Base-by-base conservation (phyloP, 2,797 vertebrate species). In the Eulemur mongoz region DNA sequence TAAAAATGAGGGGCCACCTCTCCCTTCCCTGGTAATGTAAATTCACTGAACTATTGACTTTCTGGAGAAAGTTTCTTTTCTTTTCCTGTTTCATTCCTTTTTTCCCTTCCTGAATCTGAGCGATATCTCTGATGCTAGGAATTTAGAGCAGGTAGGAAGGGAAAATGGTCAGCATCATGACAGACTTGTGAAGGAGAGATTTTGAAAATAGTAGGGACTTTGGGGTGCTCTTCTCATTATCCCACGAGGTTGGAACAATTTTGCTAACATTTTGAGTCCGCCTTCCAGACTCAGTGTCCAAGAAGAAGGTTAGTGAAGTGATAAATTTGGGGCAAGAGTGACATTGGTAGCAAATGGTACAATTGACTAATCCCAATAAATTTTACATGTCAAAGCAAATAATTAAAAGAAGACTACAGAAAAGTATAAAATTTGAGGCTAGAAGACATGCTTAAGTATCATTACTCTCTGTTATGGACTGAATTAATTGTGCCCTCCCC, bases 1-100 rank as follows among this genome's bases (percentile, higher is more conserved):
- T 48, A 65, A 79, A 15, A 70, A 35, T 69, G 27, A 1, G 25
- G 12, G 79, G 6, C 27, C 25, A 54, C 5, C 23, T 79, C 38
- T 87, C n/a, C 14, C 10, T 82, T 86, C 9, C n/a, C 65, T 80
- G 40, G 43, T 61, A 84, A 22, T 76, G 40, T 32, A 7, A 63
- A 54, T 89, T 70, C 17, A 76, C 30, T 79, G 50, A 85, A 94
- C 67, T 43, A 94, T 35, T 89, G 38, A 87, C 27, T 84, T 89
- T 80, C 7, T 30, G 2, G 38, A 92, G 35, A 73, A 78, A 84
- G 1, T 22, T 78, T 78, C 0, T 38, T 63, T 63, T 73, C 45
- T 23, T 61, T 32, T 57, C 40, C 9, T 54, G 38, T 73, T 85
- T 91, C 15, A 73, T 85, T 89, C 43, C 1, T 72, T 82, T 84